Percentiles rank a stretch among this genome's conserved stretches.
These are phyloP conservation scores for Anthonomus grandis DNA, from an alignment of 1,140 invertebrate genomes.

Conservation along the genomic window DNA sequence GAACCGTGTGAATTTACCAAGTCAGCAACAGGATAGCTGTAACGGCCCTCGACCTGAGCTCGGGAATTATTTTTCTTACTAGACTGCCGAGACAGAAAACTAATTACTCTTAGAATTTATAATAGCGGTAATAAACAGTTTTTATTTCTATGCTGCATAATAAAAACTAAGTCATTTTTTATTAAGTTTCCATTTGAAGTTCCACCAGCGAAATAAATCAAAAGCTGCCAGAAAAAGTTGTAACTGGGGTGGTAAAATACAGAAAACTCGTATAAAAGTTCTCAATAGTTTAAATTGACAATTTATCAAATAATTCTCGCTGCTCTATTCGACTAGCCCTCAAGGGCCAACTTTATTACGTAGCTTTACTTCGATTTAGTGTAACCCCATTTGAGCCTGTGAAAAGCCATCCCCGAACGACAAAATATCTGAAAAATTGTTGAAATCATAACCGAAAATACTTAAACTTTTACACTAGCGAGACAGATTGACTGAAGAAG, in stretches of 20 bases:
- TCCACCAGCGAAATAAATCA: too few species aligned
- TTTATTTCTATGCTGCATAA: too few species aligned
- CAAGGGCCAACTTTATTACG: conserved; percentile 27
- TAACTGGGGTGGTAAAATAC: conserved; percentile 5
- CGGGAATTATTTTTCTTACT: too few species aligned
- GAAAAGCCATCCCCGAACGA: conserved; percentile 13
- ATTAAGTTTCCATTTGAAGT: too few species aligned
- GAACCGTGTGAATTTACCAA: conserved; percentile 6
- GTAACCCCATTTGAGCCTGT: conserved; percentile 16
- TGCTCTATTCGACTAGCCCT: conserved; percentile 21
- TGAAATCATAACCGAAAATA: conserved; percentile 22
- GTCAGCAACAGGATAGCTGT: too few species aligned
- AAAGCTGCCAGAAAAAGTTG: too few species aligned
- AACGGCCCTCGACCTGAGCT: too few species aligned
- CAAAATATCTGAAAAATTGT: conserved; percentile 18
- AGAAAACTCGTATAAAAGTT: conserved; percentile 18
- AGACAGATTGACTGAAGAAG: conserved; percentile 22
- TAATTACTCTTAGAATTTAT: too few species aligned
- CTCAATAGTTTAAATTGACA: conserved; percentile 25
- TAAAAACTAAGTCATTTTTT: too few species aligned
- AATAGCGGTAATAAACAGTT: too few species aligned
- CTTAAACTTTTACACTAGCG: conserved; percentile 19
- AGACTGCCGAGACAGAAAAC: too few species aligned
- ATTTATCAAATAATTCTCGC: conserved; percentile 23
- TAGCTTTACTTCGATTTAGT: conserved; percentile 24